A percentile compares a stretch with the other conserved stretches of the same genome.
These are phyloP conservation scores for Poicephalus meyeri DNA, from an alignment of 2,113 vertebrate species.

Conservation along the genomic window DNA sequence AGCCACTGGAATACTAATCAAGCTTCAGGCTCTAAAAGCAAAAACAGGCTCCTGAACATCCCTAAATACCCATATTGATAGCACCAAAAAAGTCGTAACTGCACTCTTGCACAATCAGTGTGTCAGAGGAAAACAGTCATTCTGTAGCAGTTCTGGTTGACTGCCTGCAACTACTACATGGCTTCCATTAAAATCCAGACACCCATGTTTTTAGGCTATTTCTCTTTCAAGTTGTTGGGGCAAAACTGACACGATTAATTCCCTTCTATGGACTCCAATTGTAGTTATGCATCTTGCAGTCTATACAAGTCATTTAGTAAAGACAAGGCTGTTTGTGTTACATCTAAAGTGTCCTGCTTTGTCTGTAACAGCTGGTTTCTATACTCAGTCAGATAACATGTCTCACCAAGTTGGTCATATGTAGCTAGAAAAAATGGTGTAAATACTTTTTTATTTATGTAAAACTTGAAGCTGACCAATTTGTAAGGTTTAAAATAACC, in stretches of 20 bases:
- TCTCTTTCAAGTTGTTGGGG: neutral
- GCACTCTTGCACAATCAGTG: neutral
- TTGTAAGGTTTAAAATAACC: neutral
- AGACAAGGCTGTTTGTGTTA: neutral
- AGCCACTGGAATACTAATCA: neutral
- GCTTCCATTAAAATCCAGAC: neutral
- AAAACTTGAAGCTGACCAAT: neutral
- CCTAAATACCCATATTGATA: neutral
- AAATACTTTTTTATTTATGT: neutral
- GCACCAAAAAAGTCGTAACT: neutral
- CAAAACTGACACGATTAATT: neutral
- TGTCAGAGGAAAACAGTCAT: neutral
- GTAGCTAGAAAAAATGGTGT: neutral
- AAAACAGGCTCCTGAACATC: neutral
- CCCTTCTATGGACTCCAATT: neutral
- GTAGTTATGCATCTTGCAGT: neutral
- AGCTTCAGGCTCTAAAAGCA: neutral
- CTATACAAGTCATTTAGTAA: neutral
- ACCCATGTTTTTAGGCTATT: neutral
- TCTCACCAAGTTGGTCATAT: neutral
- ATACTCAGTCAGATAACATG: neutral
- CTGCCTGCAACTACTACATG: neutral
- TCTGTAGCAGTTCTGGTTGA: neutral
- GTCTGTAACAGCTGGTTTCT: neutral
- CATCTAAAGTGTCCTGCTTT: neutral